Percentiles rank a stretch among this genome's conserved stretches.
phyloP scores from a whole-genome alignment of 2,113 vertebrate genomes.

The Furnarius figulus region DNA sequence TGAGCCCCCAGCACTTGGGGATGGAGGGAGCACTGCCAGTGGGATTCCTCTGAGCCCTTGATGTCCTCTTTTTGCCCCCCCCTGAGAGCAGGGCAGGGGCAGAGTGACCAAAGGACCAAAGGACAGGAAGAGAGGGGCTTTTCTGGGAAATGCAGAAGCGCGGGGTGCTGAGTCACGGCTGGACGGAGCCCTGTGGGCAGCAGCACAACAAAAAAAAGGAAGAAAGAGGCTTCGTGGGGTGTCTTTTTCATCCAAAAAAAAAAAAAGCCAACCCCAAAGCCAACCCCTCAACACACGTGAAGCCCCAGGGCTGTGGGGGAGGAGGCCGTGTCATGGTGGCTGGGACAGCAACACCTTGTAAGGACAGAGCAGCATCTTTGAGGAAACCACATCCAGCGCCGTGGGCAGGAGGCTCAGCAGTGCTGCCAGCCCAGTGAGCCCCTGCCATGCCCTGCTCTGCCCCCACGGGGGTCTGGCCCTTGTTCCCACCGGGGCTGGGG shows the following conservation, averaged over 20 bases:
- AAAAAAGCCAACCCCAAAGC: not conserved
- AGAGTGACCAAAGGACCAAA: accelerated
- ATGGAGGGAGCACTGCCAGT: accelerated
- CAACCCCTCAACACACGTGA: not conserved
- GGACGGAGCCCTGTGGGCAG: not conserved
- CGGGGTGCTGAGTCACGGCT: conserved; percentile 57
- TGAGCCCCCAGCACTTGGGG: not conserved
- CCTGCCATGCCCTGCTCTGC: not conserved
- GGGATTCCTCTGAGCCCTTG: accelerated
- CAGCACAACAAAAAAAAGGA: conserved; percentile 65
- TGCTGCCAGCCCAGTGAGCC: accelerated
- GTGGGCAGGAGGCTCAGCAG: not conserved
- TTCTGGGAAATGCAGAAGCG: conserved; percentile 61
- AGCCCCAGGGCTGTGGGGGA: not conserved
- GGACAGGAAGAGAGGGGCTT: not conserved
- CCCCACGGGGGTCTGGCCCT: not conserved
- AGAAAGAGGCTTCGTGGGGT: not conserved
- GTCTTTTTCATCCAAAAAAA: not conserved
- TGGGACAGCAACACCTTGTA: not conserved
- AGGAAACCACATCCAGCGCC: not conserved
- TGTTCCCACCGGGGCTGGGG: not conserved
- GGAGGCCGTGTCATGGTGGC: not conserved
- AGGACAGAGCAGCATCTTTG: not conserved
- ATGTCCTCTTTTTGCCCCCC: not conserved
- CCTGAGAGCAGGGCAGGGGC: not conserved